A percentile compares a stretch with the other conserved stretches of the same genome.
phyloP scores from a whole-genome alignment of 2,797 vertebrate species.

The Dromococcyx pavoninus region DNA sequence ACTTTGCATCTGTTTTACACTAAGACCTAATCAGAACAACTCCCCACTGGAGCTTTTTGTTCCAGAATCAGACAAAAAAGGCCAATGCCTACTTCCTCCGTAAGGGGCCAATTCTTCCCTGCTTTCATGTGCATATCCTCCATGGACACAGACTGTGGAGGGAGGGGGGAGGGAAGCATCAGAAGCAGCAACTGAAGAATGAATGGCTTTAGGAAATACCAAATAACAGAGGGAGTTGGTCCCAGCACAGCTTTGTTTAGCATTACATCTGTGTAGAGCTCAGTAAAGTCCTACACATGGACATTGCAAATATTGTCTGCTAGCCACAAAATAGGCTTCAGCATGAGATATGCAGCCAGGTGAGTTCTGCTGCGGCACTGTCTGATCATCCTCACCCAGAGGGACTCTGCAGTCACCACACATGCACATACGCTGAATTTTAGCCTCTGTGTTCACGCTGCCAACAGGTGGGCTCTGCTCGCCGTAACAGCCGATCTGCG shows the following conservation, averaged over 20 bases:
- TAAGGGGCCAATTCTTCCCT: not conserved
- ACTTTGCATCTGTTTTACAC: not conserved
- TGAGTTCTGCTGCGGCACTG: not conserved
- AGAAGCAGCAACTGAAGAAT: not conserved
- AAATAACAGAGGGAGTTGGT: rapidly evolving
- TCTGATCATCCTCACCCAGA: rapidly evolving
- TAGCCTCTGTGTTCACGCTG: rapidly evolving
- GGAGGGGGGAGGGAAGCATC: not conserved
- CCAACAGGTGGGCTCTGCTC: not conserved
- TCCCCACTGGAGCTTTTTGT: not conserved
- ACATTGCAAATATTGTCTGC: rapidly evolving
- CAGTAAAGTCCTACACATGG: rapidly evolving
- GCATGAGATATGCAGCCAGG: rapidly evolving
- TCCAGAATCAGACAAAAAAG: not conserved
- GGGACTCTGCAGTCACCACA: not conserved
- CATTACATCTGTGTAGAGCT: rapidly evolving
- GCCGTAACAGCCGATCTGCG: not conserved
- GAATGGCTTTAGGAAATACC: not conserved
- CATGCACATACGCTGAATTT: rapidly evolving
- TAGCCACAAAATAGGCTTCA: not conserved
- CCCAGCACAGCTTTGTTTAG: not conserved
- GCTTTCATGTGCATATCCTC: not conserved
- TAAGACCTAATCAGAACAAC: not conserved
- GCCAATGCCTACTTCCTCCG: not conserved
- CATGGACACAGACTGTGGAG: not conserved